phyloP scores from a whole-genome alignment of 2,888 invertebrate genomes.

The Drosophila setosimentum region DNA sequence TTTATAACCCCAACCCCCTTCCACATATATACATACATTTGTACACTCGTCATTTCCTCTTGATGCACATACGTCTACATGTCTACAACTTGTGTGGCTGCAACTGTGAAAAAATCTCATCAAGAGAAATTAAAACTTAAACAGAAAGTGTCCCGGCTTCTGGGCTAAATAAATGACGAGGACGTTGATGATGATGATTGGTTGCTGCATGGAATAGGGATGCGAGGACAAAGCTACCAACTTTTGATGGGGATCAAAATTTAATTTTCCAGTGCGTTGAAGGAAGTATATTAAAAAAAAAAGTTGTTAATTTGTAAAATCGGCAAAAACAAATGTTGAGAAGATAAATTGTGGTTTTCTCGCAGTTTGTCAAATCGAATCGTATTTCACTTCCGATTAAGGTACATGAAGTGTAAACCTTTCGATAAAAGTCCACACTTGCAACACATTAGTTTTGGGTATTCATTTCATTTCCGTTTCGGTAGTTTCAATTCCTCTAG shows the following conservation, averaged over 20 bases:
- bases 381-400: neutral
- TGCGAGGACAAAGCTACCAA: neutral
- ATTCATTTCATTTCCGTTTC: neutral
- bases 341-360: neutral
- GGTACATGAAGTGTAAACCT: neutral
- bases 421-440: neutral
- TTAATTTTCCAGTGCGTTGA: neutral
- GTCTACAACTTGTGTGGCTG: slow-evolving; percentile 30
- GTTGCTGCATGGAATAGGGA: neutral
- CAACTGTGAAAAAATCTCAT: slow-evolving; percentile 63
- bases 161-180: slow-evolving; percentile 51
- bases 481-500: no score
- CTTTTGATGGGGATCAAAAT: neutral
- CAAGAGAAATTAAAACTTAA: slow-evolving; percentile 77
- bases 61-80: neutral
- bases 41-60: neutral
- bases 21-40: neutral
- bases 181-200: slow-evolving; percentile 38
- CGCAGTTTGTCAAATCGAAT: neutral
- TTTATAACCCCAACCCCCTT: slow-evolving; percentile 39
- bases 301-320: neutral
- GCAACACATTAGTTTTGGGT: neutral
- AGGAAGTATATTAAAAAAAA: neutral
- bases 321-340: neutral
- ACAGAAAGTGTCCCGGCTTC: slow-evolving; percentile 50